Percentiles rank a stretch among this genome's conserved stretches.
Evolutionary conservation across 2,888 invertebrate genomes (phyloP).

Genomic region (Allygus modestus): DNA sequence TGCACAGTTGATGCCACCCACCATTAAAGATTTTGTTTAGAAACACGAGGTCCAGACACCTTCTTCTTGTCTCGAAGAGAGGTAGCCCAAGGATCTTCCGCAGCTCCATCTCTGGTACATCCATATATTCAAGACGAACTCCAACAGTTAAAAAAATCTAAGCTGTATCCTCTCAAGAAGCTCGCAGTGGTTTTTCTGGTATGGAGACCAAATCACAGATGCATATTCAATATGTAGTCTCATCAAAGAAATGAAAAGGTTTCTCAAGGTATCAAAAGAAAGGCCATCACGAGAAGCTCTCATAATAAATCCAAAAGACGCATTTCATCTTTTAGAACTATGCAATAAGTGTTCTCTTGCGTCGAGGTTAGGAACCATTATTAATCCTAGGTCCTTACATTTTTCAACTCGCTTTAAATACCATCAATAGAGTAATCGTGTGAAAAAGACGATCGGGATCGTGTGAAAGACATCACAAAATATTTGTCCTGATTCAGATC

Average conservation of each 20-base stretch:
- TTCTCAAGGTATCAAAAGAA: background rate
- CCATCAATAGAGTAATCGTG: conserved; percentile 3
- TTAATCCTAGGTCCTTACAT: conserved; percentile 7
- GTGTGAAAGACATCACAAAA: background rate
- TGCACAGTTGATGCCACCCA: too few relatives aligned
- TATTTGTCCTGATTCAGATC: background rate
- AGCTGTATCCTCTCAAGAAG: too few relatives aligned
- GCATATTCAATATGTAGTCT: conserved; percentile 28
- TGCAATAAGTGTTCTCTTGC: conserved; percentile 14
- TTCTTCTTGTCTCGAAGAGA: too few relatives aligned
- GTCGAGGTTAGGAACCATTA: conserved; percentile 24
- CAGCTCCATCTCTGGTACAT: too few relatives aligned
- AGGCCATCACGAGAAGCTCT: conserved; percentile 27
- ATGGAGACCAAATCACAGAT: too few relatives aligned
- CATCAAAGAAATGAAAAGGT: background rate
- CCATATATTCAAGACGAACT: too few relatives aligned
- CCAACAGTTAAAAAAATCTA: too few relatives aligned
- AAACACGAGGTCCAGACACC: too few relatives aligned
- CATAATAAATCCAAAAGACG: conserved; percentile 15
- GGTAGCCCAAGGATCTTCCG: too few relatives aligned
- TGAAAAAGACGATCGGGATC: background rate
- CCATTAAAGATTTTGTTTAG: too few relatives aligned
- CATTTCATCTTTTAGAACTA: background rate
- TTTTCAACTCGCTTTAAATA: background rate
- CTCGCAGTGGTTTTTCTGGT: too few relatives aligned